Base-by-base conservation (phyloP, 2,797 vertebrate species). In the Phalloptychus januarius region DNA sequence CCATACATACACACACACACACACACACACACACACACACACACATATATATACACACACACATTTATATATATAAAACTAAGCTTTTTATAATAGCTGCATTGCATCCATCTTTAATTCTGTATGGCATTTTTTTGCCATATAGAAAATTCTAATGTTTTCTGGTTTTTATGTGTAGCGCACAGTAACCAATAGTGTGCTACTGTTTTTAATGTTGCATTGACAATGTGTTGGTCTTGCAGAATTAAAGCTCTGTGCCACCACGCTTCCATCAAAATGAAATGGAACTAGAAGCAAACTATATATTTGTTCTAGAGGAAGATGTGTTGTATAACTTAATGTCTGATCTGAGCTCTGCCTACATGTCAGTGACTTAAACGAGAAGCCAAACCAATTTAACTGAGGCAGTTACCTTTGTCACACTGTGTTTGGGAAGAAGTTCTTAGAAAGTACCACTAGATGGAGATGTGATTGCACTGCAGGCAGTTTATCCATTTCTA, bases 401-500 rank as follows among this genome's bases (percentile, higher is more conserved):
- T 54, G 52, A 54, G 10, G 25, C 50, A 11, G 52, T 54, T 54
- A 0, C 25, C 10, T 54, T 54, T 52, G 20, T 54, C 52, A n/a
- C 52, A 54, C 23, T 8, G 46, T 8, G 46, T 38, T 50, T 25
- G 11, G 28, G n/a, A 40, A 36, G 54, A 40, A 74, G 31, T 83
- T 84, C 52, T 79, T 8, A 1, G 7, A 2, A 5, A 20, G 7
- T 1, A 28, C 48, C 93, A 90, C 95, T 96, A 97, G 97, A 92
- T 97, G 97, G 97, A 88, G 95, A 96, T 98, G 92, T 89, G 90
- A 94, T 93, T 91, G 91, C 92, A 86, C 89, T 76, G 71, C 50
- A 56, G 71, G 75, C 54, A 5, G n/a, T 28, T 71, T 8, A 2
- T 45, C 33, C 5, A 8, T n/a, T 25, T 44, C 12, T 1, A 56